Conservation (phyloP, 2,113 vertebrate species). For the Motacilla tschutschensis region DNA sequence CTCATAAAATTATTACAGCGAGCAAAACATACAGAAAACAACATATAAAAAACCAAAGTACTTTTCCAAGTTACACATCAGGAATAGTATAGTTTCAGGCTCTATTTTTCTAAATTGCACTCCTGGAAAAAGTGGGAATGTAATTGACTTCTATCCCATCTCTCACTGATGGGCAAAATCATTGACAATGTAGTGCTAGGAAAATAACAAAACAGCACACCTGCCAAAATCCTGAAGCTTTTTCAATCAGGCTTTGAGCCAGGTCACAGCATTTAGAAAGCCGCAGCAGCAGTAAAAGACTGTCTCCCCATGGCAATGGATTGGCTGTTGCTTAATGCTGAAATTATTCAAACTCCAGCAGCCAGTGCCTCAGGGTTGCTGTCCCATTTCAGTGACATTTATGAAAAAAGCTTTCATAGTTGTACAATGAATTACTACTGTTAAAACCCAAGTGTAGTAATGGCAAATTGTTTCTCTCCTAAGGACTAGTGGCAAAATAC, state of each 20-base stretch:
- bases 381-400: slow-evolving; percentile 3
- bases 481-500: not conserved
- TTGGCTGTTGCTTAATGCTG: not conserved
- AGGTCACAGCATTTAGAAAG: not conserved
- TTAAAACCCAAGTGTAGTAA: not conserved
- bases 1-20: not conserved
- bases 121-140: not conserved
- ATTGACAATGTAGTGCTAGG: not conserved
- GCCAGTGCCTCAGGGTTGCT: not conserved
- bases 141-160: not conserved
- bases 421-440: not conserved
- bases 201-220: not conserved
- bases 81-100: not conserved
- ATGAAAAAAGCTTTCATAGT: not conserved
- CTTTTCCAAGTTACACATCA: not conserved
- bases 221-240: not conserved
- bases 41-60: not conserved
- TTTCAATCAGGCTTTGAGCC: not conserved
- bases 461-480: not conserved
- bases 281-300: not conserved
- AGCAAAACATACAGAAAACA: not conserved
- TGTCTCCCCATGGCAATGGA: not conserved
- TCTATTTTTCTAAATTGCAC: not conserved
- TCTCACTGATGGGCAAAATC: not conserved
- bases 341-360: not conserved